A percentile compares a stretch with the other conserved stretches of the same genome.
phyloP scores from a whole-genome alignment of 1,140 invertebrate genomes.

The Branchinecta lindahli region DNA sequence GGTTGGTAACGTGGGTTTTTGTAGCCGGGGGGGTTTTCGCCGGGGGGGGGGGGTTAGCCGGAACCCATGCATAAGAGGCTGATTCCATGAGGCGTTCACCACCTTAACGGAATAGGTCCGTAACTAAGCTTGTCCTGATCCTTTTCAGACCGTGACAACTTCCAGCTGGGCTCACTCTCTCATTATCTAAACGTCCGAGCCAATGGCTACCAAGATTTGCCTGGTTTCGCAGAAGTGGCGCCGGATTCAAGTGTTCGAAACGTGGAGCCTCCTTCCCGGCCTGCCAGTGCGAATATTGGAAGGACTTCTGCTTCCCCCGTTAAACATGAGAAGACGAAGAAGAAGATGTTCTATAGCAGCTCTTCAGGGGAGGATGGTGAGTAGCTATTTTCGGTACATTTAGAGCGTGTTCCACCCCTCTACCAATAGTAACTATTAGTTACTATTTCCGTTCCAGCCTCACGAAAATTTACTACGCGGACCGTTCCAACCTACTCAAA shows the following conservation, averaged over 20 bases:
- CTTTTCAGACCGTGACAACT: conserved; percentile 55
- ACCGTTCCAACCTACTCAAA: too few species aligned
- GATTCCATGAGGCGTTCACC: too few species aligned
- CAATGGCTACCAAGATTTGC: conserved; percentile 71
- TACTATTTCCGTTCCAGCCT: too few species aligned
- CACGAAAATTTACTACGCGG: too few species aligned
- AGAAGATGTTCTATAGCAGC: conserved; percentile 12
- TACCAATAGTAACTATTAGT: too few species aligned
- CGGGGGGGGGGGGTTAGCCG: too few species aligned
- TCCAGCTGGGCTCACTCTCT: conserved; percentile 85
- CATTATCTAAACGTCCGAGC: conserved; percentile 79
- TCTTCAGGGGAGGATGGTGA: background rate
- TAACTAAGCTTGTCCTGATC: background rate
- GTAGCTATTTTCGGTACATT: background rate
- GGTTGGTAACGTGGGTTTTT: too few species aligned
- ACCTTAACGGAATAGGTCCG: too few species aligned
- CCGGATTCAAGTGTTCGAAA: conserved; percentile 63
- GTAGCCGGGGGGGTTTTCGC: too few species aligned
- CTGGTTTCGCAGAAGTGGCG: conserved; percentile 58
- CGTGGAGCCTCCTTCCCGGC: conserved; percentile 39
- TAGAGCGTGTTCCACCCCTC: too few species aligned
- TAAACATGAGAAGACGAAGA: conserved; percentile 20
- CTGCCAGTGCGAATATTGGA: conserved; percentile 10
- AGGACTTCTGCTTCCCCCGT: background rate
- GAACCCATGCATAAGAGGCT: too few species aligned